These are phyloP conservation scores for Metacarcinus magister DNA, from an alignment of 2,888 invertebrate species.

Conservation along the genomic window DNA sequence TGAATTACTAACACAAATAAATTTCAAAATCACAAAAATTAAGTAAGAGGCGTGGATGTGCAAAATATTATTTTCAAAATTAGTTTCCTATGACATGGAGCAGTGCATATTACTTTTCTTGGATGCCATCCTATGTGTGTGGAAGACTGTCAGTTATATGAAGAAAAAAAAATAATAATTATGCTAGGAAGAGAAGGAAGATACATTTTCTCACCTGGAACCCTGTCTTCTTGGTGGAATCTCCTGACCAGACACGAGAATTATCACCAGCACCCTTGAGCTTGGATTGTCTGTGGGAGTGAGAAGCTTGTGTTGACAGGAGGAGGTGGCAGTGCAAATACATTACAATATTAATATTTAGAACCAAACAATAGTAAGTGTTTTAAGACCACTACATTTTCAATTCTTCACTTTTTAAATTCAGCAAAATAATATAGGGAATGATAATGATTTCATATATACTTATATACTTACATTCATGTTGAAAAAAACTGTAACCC, in stretches of 20 bases:
- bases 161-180: background rate
- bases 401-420: background rate
- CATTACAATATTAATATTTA: background rate
- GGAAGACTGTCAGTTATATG: too few relatives aligned
- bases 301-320: background rate
- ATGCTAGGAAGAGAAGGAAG: background rate
- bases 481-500: background rate
- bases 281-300: conserved; percentile 50
- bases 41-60: too few relatives aligned
- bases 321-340: background rate
- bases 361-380: conserved; percentile 11
- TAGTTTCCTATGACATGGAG: too few relatives aligned
- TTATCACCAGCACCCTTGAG: conserved; percentile 51
- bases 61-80: too few relatives aligned
- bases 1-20: background rate
- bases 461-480: background rate
- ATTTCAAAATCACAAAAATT: too few relatives aligned
- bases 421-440: background rate
- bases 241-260: conserved; percentile 80
- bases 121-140: too few relatives aligned
- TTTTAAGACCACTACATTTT: background rate
- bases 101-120: too few relatives aligned
- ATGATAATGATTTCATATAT: background rate
- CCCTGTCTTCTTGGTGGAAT: conserved; percentile 81
- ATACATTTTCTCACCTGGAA: conserved; percentile 73